Evolutionary conservation across 2,888 invertebrate genomes (phyloP), one percentile per base, ranked within the genome.

Genomic region (Patella depressa): DNA sequence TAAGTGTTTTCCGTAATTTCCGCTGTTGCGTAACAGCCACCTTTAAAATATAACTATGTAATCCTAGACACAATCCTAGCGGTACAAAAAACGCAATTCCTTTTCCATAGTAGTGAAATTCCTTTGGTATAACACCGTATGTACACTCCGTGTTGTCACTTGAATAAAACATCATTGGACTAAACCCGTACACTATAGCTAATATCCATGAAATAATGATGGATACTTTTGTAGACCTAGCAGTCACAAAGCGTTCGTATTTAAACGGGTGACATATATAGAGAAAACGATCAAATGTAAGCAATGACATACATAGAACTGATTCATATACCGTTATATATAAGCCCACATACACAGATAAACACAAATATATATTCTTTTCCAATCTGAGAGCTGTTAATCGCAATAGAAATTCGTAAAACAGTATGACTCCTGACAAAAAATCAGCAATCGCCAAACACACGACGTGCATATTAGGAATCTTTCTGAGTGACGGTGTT

Each of bases 381-480:
- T 65, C 65, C 24, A 65, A 24, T 65, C 65, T 24, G 24, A 65
- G 24, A 12, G 65, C 3, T n/a, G 65, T 65, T 65, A 65, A 65
- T 65, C 65, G 19, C 24, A 65, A 65, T 65, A 65, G 24, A 65
- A 65, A 65, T 24, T 65, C 65, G 24, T 65, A 65, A 65, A 65
- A 65, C 24, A 65, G 24, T 3, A 65, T 14, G 7, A 65, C 24
- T 24, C 65, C 65, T 14, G 65, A 65, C n/a, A 82, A 72, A 3
- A 79, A 70, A 72, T 82, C 82, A 3, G 80, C 78, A 14, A 81
- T 57, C 4, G 82, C 82, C 71, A 82, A 54, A 17, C 79, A 79
- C 0, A 76, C 79, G 24, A 82, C 80, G 76, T 81, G 81, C 74
- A 81, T 77, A 71, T 81, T 82, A 19, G 82, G 78, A 17, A 79